Evolutionary conservation across 2,797 vertebrate genomes (phyloP).

Genomic region (Oophaga sylvatica): DNA sequence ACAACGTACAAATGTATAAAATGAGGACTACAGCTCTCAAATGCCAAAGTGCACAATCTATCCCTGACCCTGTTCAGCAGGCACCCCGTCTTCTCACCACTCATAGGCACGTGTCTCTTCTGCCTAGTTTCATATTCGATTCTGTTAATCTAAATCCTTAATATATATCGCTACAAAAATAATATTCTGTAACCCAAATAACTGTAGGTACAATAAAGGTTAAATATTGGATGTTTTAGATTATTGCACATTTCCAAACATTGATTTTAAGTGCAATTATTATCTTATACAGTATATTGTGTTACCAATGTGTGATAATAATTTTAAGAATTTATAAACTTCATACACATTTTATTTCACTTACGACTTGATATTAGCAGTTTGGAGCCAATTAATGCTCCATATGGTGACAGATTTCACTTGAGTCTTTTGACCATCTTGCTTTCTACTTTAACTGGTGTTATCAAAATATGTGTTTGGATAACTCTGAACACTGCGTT

Average conservation of each 20-base stretch:
- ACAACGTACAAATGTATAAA: neutral
- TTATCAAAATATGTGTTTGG: slow-evolving; percentile 59
- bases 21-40: neutral
- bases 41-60: neutral
- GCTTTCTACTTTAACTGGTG: slow-evolving; percentile 54
- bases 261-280: neutral
- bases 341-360: neutral
- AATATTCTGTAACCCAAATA: neutral
- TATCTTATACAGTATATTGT: neutral
- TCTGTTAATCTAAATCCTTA: too few species aligned
- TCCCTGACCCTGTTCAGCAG: neutral
- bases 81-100: too few species aligned
- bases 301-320: neutral
- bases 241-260: neutral
- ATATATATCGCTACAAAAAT: neutral
- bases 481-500: slow-evolving; percentile 43
- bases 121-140: too few species aligned
- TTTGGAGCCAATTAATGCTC: slow-evolving; percentile 20
- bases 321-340: neutral
- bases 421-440: slow-evolving; percentile 53
- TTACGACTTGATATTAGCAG: neutral
- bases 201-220: neutral
- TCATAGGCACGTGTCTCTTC: neutral
- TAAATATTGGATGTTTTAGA: neutral
- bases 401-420: slow-evolving; percentile 54